Evolutionary conservation across 2,797 vertebrate genomes (phyloP), one percentile per base, ranked within the genome.

Genomic region (Chanos chanos): DNA sequence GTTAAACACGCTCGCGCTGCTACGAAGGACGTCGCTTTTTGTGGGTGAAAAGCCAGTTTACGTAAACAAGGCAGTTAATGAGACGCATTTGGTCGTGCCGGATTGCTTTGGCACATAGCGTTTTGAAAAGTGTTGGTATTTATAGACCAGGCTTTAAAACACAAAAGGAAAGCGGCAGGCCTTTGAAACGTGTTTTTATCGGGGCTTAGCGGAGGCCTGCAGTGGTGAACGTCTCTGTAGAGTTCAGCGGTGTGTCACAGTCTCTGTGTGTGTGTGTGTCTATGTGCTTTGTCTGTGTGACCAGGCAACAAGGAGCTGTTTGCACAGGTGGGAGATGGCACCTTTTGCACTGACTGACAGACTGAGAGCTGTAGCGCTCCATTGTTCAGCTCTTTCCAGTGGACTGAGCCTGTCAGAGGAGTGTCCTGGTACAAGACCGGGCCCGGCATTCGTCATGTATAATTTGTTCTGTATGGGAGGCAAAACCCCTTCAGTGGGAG

Each of bases 291-390:
- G 61, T 75, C 68, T 73, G 66, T 10, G 16, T 58, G 45, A 70
- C 34, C 66, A 55, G 52, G 55, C 39, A 52, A 48, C 43, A 12
- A 43, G 27, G 24, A 31, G 49, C n/a, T 76, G 72, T 79, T 79
- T 81, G 79, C 77, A 71, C 79, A 81, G 79, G 77, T 81, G 79
- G 52, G 54, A 74, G 55, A 39, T 44, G 67, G 55, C 37, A 66
- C 50, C 41, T 12, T 25, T 24, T 31, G 1, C 40, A 60, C 39
- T 67, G 45, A 68, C 75, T 69, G 60, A 56, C 47, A 69, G 70
- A 66, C 57, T 60, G 43, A 67, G 50, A 13, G 33, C 51, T 40
- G 45, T 16, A 41, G 64, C 51, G 51, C 49, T 55, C 54, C 49
- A 59, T 77, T 78, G 71, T 77, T 68, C 57, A 28, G 25, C 40